Evolutionary conservation across 2,888 invertebrate genomes (phyloP).

Genomic region (Amiota mariae): DNA sequence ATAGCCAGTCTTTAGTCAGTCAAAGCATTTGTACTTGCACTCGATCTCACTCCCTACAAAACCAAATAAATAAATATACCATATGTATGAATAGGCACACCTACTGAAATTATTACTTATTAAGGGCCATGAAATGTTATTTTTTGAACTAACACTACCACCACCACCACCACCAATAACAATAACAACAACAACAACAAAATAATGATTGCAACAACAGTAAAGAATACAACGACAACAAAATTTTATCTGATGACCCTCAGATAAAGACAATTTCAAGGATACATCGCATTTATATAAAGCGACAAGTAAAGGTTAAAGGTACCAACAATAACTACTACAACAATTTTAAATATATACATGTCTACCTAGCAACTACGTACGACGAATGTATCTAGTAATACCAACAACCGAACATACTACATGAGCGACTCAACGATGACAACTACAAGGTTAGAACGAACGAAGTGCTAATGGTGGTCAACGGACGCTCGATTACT

Average conservation of each 20-base stretch:
- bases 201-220: slow-evolving; percentile 37
- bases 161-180: slow-evolving; percentile 21
- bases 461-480: slow-evolving; percentile 26
- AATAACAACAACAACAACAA: slow-evolving; percentile 35
- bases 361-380: slow-evolving; percentile 18
- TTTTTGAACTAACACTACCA: no score
- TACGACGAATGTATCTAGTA: no score
- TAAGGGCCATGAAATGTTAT: slow-evolving; percentile 29
- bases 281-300: slow-evolving; percentile 48
- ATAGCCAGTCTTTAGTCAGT: no score
- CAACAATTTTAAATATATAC: slow-evolving; percentile 2
- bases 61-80: no score
- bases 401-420: no score
- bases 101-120: slow-evolving; percentile 4
- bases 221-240: slow-evolving; percentile 32
- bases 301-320: slow-evolving; percentile 59
- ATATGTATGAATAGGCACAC: slow-evolving; percentile 4
- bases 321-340: slow-evolving; percentile 49
- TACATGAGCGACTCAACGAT: neutral
- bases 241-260: slow-evolving; percentile 62
- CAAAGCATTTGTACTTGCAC: no score
- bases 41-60: no score
- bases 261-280: slow-evolving; percentile 62
- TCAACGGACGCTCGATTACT: slow-evolving; percentile 1
- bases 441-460: slow-evolving; percentile 33